These are phyloP conservation scores for Pelvicachromis taeniatus DNA, from an alignment of 2,113 vertebrate genomes.

Conservation along the genomic window DNA sequence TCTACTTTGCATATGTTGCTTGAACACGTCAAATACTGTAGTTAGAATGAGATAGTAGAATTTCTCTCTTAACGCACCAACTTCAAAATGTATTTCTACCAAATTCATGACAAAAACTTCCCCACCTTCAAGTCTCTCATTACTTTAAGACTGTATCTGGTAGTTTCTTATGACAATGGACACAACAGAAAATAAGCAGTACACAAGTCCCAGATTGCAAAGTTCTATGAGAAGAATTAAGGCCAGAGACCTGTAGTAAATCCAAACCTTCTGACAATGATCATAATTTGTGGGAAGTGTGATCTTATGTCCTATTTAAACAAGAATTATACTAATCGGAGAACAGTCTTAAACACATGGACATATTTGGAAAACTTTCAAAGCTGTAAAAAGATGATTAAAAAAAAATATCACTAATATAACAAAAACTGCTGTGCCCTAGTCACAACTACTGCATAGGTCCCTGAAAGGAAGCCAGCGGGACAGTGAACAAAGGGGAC, in stretches of 20 bases:
- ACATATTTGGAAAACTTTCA: fast-evolving
- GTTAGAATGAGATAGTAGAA: background rate
- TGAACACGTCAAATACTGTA: background rate
- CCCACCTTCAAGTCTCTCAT: background rate
- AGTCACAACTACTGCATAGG: background rate
- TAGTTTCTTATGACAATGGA: background rate
- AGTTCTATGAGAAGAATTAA: background rate
- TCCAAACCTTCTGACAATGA: background rate
- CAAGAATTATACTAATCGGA: background rate
- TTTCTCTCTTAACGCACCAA: background rate
- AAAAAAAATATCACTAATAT: background rate
- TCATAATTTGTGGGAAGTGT: background rate
- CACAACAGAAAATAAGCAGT: background rate
- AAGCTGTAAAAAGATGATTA: background rate
- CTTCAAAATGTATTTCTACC: background rate
- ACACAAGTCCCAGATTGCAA: background rate
- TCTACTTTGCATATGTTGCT: background rate
- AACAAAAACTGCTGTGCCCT: fast-evolving
- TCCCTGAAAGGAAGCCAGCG: background rate
- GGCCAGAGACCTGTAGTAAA: background rate
- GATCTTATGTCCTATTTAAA: background rate
- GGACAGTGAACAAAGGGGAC: constrained; percentile 54
- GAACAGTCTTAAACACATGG: background rate
- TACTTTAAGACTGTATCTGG: background rate
- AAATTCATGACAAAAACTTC: background rate